phyloP scores from a whole-genome alignment of 2,797 vertebrate genomes.

The Steatocranus sp. region DNA sequence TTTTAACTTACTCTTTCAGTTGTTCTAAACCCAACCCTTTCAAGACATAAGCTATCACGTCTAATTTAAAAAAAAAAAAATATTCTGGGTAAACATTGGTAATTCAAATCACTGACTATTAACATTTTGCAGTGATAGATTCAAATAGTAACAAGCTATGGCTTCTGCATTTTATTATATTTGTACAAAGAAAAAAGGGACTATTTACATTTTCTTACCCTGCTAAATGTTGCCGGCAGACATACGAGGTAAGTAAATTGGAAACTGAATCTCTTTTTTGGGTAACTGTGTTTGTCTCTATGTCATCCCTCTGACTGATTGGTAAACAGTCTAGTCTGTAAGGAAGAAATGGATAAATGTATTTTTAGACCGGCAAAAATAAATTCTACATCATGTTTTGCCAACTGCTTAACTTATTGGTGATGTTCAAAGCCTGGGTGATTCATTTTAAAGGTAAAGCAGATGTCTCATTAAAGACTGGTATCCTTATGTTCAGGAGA shows the following conservation, averaged over 20 bases:
- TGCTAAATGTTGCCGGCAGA: background rate
- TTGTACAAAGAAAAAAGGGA: background rate
- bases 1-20: background rate
- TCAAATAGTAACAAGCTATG: background rate
- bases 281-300: background rate
- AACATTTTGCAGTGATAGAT: background rate
- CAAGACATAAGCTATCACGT: background rate
- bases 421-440: background rate
- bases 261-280: background rate
- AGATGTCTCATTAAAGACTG: background rate
- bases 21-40: background rate
- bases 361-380: background rate
- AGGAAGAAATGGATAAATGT: background rate
- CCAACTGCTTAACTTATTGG: background rate
- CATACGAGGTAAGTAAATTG: background rate
- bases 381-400: background rate
- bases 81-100: background rate
- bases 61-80: background rate
- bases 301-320: background rate
- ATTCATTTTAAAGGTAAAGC: background rate
- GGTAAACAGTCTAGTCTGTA: background rate
- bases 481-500: background rate
- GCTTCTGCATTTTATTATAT: background rate
- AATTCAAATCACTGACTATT: background rate
- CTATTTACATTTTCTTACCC: background rate